Base-by-base conservation (phyloP, 30 jellyfish, hydroid and myxozoan genomes). In the Hydra vulgaris region DNA sequence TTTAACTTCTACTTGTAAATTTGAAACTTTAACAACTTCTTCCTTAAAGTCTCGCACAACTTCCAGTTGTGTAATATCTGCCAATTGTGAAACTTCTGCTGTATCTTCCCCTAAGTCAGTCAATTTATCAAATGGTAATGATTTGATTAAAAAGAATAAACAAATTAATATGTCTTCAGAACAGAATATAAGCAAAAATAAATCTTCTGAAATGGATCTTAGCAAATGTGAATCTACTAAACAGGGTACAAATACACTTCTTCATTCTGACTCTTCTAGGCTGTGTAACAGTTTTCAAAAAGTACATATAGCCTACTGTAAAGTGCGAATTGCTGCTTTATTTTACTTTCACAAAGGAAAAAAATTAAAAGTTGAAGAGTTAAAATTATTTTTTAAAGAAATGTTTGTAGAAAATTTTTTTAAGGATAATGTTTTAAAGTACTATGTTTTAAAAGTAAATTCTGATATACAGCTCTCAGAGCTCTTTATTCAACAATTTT, bases 351-450 rank as follows among this genome's bases (percentile, higher is more conserved):
- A 8, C 26, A 74, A 79, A 16, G 18, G 26, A 16, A 25, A 67
- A 40, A 21, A 24, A 16, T 25, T 80, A 19, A n/a, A 25, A 1
- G 52, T 80, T 66, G 81, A 70, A 21, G 7, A 21, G 1, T 70
- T 80, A 8, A 70, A 21, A 7, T 19, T 26, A 25, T 80, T 22
- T 72, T 80, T 80, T 53, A 67, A 70, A 0, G 84, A 80, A 24
- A 66, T 80, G 81, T 80, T 8, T 4, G 12, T 25, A 18, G 87
- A 80, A 24, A 66, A 54, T 80, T 80, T 80, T n/a, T 80, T 80
- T 53, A 27, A 17, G 8, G 66, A 80, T 7, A 66, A 27, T 20
- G 72, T 80, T 69, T 25, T 80, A 18, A 23, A 61, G 72, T 70
- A 61, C 70, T 80, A 66, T 53, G 72, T 80, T 19, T 66, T 84